phyloP scores from a whole-genome alignment of 2,888 invertebrate genomes.

The Coecobrya sp. region DNA sequence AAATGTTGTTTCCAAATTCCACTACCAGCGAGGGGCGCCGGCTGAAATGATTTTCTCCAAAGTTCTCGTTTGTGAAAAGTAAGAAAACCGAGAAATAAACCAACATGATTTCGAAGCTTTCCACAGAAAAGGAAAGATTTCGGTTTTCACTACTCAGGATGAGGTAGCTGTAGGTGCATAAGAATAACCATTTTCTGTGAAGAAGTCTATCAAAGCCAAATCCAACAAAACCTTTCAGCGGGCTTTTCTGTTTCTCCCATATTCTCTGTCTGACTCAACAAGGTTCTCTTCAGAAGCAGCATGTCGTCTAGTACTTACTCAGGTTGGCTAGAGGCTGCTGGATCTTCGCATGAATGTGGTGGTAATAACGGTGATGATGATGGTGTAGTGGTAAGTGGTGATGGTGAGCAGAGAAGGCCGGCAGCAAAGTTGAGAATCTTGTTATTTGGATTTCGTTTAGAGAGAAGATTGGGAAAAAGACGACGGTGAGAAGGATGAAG shows the following conservation, averaged over 20 bases:
- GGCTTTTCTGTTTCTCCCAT: slow-evolving; percentile 12
- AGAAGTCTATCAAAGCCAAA: slow-evolving; percentile 39
- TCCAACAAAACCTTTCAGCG: slow-evolving; percentile 62
- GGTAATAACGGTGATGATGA: slow-evolving; percentile 38
- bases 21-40: neutral
- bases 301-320: slow-evolving; percentile 56
- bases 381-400: slow-evolving; percentile 47
- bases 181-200: slow-evolving; percentile 11
- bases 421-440: slow-evolving; percentile 86
- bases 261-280: slow-evolving; percentile 3
- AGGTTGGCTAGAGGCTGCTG: slow-evolving; percentile 65
- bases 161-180: slow-evolving; percentile 37
- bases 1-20: neutral
- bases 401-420: slow-evolving; percentile 70
- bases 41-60: slow-evolving; percentile 58
- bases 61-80: slow-evolving; percentile 14
- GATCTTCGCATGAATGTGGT: slow-evolving; percentile 28
- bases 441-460: slow-evolving; percentile 84
- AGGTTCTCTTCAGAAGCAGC: slow-evolving; percentile 11
- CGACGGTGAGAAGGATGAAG: slow-evolving; percentile 1
- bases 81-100: neutral
- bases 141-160: slow-evolving; percentile 13
- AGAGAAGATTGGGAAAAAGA: slow-evolving; percentile 59
- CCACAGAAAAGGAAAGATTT: neutral
- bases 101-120: slow-evolving; percentile 33